Base-by-base conservation (phyloP, 2,888 invertebrate species). In the Stenolophus ochropezus region DNA sequence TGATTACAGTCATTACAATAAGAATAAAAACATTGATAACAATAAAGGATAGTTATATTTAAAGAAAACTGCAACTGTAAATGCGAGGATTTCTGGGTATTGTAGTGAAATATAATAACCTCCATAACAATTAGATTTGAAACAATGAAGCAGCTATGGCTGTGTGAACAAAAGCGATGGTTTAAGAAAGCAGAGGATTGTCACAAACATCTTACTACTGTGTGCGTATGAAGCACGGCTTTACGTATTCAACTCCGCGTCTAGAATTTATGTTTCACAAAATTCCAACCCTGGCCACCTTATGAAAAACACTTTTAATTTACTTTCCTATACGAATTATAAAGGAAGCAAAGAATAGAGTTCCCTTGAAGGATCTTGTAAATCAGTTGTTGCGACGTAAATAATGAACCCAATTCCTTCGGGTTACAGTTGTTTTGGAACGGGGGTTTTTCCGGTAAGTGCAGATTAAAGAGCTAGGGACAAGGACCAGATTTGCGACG, bases 351-450 rank as follows among this genome's bases (percentile, higher is more conserved):
- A n/a, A n/a, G n/a, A n/a, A n/a, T n/a, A n/a, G n/a, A n/a, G n/a
- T n/a, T n/a, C n/a, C n/a, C n/a, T 16, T n/a, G 58, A 14, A n/a
- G 77, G 42, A 20, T 77, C 61, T 61, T 61, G 20, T 77, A 77
- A 77, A 77, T 77, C 77, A 77, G 61, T 61, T 47, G 77, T 77
- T 47, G 61, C 77, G 61, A 77, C 61, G 77, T 77, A 77, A 77
- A 77, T 77, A 77, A 77, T 77, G 77, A 77, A 61, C 23, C 77
- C 77, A 77, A 77, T 77, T 77, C 61, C 77, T 77, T 77, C 58
- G 61, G 77, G 77, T 77, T 77, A 77, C 77, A 77, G 77, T 77
- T 77, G 77, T 77, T 77, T 58, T 77, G 47, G 47, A 61, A 58
- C 58, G 20, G 56, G 42, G 47, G 61, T 61, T 77, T 77, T 61